Base-by-base conservation (phyloP, 2,888 invertebrate species). In the Nomada ferruginata region DNA sequence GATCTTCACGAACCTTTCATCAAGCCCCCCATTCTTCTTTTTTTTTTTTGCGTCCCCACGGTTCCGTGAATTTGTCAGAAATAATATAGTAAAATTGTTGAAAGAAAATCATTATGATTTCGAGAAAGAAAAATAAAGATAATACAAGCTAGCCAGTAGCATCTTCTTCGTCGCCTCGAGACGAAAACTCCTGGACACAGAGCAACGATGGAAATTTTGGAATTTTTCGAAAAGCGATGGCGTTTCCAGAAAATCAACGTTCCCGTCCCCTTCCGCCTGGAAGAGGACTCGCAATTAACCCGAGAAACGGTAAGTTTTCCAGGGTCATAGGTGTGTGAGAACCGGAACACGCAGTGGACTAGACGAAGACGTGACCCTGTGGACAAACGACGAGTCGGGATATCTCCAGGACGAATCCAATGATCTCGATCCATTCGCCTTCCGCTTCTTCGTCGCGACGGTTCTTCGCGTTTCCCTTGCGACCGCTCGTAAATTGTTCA, bases 291-390 rank as follows among this genome's bases (percentile, higher is more conserved):
- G 50, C 78, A 89, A 91, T 92, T 92, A 92, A 92, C 89, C 91
- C 90, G 91, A 87, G 92, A 92, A 92, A 89, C 87, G 86, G 79
- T 65, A 66, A 76, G 71, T 73, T 59, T 72, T 65, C 77, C 87
- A 91, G 91, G 92, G 90, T 92, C 92, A 91, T 86, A 90, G 87
- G 90, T 90, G 90, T 91, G 90, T 92, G 91, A 92, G 92, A 93
- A 93, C 92, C 92, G 92, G 92, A 93, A 93, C 92, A 88, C 77
- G 79, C 69, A 75, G 60, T 83, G 82, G 85, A 89, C 85, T 76
- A 82, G 66, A 75, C 68, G 78, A 65, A 71, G 85, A 92, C 91
- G 91, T 92, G 92, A 91, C 91, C 87, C 70, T 82, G 89, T 86
- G 83, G 89, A 90, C 90, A 89, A 92, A 90, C 89, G 82, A 87